These are phyloP conservation scores for Eustalomyia histrio DNA, from an alignment of 2,888 invertebrate genomes.

Conservation along the genomic window DNA sequence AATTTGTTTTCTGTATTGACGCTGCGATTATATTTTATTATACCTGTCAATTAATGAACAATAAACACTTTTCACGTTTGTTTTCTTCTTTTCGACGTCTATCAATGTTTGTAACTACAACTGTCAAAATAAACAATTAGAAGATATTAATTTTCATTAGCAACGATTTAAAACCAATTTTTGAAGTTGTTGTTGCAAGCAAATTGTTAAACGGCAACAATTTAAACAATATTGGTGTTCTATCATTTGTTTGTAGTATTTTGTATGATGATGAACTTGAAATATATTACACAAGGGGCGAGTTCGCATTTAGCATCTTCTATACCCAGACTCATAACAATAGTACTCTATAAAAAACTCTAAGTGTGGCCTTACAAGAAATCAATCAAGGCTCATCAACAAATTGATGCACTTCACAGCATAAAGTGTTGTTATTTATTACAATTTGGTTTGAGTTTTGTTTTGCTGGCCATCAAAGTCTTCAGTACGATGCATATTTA, in stretches of 20 bases:
- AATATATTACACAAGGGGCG: conserved; percentile 49
- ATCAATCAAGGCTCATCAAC: conserved; percentile 78
- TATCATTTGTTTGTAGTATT: conserved; percentile 17
- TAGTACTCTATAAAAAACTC: conserved; percentile 59
- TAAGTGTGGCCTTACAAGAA: conserved; percentile 75
- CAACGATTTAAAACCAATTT: conserved; percentile 71
- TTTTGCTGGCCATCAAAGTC: conserved; percentile 50
- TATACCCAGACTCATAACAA: conserved; percentile 16
- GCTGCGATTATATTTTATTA: conserved; percentile 30
- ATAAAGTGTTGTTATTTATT: conserved; percentile 64
- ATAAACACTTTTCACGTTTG: conserved; percentile 62
- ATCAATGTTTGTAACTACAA: conserved; percentile 60
- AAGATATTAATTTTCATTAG: conserved; percentile 75
- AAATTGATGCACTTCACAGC: conserved; percentile 64
- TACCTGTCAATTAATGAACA: conserved; percentile 68
- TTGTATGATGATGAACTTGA: conserved; percentile 32
- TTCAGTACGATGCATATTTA: conserved; percentile 34
- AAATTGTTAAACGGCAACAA: conserved; percentile 37
- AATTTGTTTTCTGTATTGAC: conserved; percentile 30
- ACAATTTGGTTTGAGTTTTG: conserved; percentile 52
- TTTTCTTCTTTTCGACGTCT: conserved; percentile 16
- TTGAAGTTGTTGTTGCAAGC: conserved; percentile 23
- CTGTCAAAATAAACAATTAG: conserved; percentile 76
- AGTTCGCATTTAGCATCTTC: conserved; percentile 46
- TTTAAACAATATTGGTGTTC: conserved; percentile 15